A percentile compares a stretch with the other conserved stretches of the same genome.
Evolutionary conservation across 1,140 invertebrate species (phyloP).

Genomic region (Drosophila equinoxialis): DNA sequence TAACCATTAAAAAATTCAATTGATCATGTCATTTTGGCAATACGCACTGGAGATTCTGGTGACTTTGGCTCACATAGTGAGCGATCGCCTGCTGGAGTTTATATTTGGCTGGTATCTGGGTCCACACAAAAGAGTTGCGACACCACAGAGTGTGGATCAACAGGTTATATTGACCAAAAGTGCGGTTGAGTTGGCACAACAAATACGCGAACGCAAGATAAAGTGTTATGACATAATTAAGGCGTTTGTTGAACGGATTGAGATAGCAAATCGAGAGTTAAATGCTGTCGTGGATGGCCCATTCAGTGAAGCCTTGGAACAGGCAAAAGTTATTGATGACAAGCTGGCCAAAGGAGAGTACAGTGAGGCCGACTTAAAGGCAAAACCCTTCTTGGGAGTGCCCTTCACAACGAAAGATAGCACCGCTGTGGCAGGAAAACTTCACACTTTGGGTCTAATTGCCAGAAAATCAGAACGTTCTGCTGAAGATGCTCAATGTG

Average conservation of each 20-base stretch:
- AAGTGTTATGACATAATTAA: constrained; percentile 89
- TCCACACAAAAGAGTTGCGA: constrained; percentile 76
- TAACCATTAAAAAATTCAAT: constrained; percentile 17
- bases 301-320: constrained; percentile 90
- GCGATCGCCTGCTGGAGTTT: constrained; percentile 68
- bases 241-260: constrained; percentile 90
- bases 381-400: constrained; percentile 90
- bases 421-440: constrained; percentile 85
- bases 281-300: constrained; percentile 92
- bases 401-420: constrained; percentile 91
- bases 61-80: constrained; percentile 60
- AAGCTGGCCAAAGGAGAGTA: constrained; percentile 85
- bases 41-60: constrained; percentile 54
- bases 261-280: constrained; percentile 89
- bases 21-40: constrained; percentile 47
- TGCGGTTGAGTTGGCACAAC: constrained; percentile 86
- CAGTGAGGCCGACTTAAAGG: constrained; percentile 85
- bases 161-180: constrained; percentile 86
- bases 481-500: constrained; percentile 89
- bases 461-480: constrained; percentile 85
- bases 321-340: constrained; percentile 89
- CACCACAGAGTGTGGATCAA: constrained; percentile 83
- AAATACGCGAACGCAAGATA: constrained; percentile 87
- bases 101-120: constrained; percentile 69
- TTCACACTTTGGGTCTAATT: constrained; percentile 87